Conservation (phyloP, 2,888 invertebrate species). For the Ceratothoa steindachneri region DNA sequence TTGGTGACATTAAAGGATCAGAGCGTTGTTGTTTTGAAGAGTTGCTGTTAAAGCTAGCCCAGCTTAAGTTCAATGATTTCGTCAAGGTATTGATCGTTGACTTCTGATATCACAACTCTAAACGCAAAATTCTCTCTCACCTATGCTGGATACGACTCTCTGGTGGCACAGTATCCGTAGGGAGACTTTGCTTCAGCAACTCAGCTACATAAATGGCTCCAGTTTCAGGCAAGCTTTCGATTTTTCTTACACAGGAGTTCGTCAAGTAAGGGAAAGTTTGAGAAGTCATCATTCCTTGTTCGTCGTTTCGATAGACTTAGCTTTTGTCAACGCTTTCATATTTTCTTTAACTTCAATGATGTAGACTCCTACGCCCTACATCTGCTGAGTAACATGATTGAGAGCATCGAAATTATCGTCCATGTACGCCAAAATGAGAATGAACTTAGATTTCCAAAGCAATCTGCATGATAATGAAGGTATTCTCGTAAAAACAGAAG, state of each 20-base stretch:
- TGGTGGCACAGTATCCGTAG: slow-evolving; percentile 19
- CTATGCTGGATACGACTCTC: neutral
- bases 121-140: neutral
- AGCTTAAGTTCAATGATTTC: neutral
- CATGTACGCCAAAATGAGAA: no score
- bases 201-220: slow-evolving; percentile 11
- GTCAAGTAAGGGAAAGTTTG: neutral
- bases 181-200: slow-evolving; percentile 22
- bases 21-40: neutral
- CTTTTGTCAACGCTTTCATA: slow-evolving; percentile 5
- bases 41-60: neutral
- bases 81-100: neutral
- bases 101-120: neutral
- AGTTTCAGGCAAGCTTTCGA: neutral
- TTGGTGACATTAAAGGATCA: neutral
- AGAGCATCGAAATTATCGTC: slow-evolving; percentile 28
- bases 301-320: neutral
- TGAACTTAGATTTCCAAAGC: no score
- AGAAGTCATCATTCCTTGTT: slow-evolving; percentile 2
- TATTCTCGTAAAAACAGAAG: no score
- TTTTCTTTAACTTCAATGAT: slow-evolving; percentile 7
- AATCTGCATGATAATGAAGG: no score
- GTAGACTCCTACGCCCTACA: slow-evolving; percentile 3
- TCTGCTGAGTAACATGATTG: slow-evolving; percentile 29
- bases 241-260: neutral